These are phyloP conservation scores for Pseudorectes ferrugineus DNA, from an alignment of 2,113 vertebrate genomes.

Conservation along the genomic window DNA sequence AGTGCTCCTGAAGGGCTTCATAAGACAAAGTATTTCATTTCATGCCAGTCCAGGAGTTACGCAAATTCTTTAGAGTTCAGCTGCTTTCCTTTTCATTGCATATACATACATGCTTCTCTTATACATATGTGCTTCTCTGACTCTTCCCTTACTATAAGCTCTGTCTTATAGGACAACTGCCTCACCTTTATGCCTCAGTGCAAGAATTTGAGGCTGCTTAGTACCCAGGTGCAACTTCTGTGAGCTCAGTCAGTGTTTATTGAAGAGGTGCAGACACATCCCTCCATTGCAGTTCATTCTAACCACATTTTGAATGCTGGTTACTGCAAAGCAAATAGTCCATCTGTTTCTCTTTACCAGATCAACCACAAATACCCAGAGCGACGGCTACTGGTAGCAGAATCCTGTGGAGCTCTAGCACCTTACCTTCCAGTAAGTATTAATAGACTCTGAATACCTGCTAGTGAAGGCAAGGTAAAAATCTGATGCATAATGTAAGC, in stretches of 20 bases:
- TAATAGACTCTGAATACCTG: not conserved
- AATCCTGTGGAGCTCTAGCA: conserved; percentile 95
- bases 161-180: not conserved
- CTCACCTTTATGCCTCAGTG: not conserved
- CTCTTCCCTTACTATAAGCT: not conserved
- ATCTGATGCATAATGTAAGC: not conserved
- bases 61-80: not conserved
- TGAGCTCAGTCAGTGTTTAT: not conserved
- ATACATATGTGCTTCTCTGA: rapidly evolving
- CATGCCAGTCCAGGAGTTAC: not conserved
- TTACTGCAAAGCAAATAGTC: not conserved
- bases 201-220: not conserved
- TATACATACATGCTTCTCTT: not conserved
- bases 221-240: not conserved
- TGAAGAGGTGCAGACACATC: not conserved
- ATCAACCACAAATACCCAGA: conserved; percentile 99
- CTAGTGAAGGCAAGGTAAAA: not conserved
- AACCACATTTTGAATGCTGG: not conserved
- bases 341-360: conserved; percentile 67
- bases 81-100: not conserved
- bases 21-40: not conserved
- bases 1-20: not conserved
- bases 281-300: not conserved
- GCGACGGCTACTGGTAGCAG: conserved; percentile 92
- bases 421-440: conserved; percentile 95